phyloP scores from a whole-genome alignment of 2,797 vertebrate species.

The Monodelphis domestica region DNA sequence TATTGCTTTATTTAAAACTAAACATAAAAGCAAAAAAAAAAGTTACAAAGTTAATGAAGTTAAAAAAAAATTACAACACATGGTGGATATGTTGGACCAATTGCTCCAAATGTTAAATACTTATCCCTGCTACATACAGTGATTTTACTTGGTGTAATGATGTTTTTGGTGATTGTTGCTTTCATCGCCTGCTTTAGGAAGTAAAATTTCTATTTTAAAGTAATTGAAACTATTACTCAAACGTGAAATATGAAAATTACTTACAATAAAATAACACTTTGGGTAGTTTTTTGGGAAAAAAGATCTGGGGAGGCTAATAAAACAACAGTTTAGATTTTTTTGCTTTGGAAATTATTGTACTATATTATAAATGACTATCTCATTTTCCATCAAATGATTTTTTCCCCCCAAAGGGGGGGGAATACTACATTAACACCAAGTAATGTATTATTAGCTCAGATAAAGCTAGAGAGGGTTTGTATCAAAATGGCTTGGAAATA shows the following conservation, averaged over 20 bases:
- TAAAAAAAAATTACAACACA: constrained; percentile 72
- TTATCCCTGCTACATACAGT: constrained; percentile 77
- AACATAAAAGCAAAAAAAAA: constrained; percentile 82
- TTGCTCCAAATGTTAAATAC: constrained; percentile 69
- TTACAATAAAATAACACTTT: constrained; percentile 53
- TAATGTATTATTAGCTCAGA: not conserved
- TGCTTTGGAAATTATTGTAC: constrained; percentile 58
- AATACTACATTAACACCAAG: not conserved
- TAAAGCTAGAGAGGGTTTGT: not conserved
- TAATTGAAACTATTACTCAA: constrained; percentile 50
- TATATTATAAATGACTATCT: constrained; percentile 6
- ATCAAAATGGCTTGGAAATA: not conserved
- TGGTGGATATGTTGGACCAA: constrained; percentile 68
- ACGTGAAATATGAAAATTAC: not conserved
- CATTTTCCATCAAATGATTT: constrained; percentile 37
- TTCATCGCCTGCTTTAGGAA: constrained; percentile 70
- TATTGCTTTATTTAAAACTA: constrained; percentile 84
- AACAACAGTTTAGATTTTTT: constrained; percentile 2
- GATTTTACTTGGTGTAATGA: constrained; percentile 68
- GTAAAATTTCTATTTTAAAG: constrained; percentile 7
- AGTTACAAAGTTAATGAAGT: constrained; percentile 74
- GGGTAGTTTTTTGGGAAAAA: constrained; percentile 42
- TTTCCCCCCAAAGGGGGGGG: not conserved
- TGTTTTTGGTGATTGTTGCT: constrained; percentile 76
- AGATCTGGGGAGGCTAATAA: constrained; percentile 59